Evolutionary conservation across 1,140 invertebrate genomes (phyloP).

Genomic region (Nixonia krombeini): DNA sequence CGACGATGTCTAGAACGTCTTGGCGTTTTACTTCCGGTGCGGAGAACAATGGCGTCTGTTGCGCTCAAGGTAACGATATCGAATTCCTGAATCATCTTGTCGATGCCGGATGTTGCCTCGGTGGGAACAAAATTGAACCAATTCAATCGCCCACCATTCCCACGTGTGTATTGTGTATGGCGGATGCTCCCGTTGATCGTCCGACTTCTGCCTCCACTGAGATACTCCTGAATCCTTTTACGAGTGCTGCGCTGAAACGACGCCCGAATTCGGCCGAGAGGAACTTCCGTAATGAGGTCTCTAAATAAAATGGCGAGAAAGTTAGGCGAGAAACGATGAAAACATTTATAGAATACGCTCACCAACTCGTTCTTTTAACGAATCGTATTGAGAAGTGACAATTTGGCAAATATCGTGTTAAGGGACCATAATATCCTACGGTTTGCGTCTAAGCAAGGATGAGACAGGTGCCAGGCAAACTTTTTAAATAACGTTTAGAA

Average conservation of each 20-base stretch:
- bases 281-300: constrained; percentile 12
- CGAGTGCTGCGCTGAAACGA: constrained; percentile 3
- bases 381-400: not conserved
- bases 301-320: constrained; percentile 13
- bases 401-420: too few relatives aligned
- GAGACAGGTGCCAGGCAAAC: too few relatives aligned
- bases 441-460: too few relatives aligned
- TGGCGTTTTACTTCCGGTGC: constrained; percentile 33
- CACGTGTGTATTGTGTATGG: constrained; percentile 28
- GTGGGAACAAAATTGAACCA: constrained; percentile 47
- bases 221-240: constrained; percentile 17
- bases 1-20: constrained; percentile 33
- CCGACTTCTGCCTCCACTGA: not conserved
- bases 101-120: constrained; percentile 46
- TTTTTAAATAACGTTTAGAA: too few relatives aligned
- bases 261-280: not conserved
- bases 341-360: not conserved
- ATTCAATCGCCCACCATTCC: constrained; percentile 34
- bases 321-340: not conserved
- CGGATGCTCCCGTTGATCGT: constrained; percentile 5
- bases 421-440: too few relatives aligned
- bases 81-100: constrained; percentile 49
- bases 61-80: constrained; percentile 47
- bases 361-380: not conserved
- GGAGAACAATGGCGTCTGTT: constrained; percentile 34